Percentiles rank a stretch among this genome's conserved stretches.
Evolutionary conservation across 2,888 invertebrate species (phyloP).

Genomic region (Andrena haemorrhoa): DNA sequence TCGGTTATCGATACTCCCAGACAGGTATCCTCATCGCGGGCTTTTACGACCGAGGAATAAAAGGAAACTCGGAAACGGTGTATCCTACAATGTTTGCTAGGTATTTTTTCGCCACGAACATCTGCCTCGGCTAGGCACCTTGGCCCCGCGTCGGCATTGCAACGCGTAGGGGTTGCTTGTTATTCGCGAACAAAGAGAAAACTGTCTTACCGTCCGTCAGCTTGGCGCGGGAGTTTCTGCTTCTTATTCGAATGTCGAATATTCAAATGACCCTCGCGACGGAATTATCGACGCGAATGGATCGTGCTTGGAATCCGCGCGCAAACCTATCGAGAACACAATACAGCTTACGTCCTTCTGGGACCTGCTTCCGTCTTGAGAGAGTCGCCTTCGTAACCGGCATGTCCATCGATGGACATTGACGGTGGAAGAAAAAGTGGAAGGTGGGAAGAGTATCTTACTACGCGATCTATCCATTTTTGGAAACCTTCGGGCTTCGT

Average conservation of each 20-base stretch:
- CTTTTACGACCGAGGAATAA: conserved; percentile 61
- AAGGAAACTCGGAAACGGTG: conserved; percentile 42
- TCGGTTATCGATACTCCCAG: conserved; percentile 50
- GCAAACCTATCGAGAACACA: conserved; percentile 2
- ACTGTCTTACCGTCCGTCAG: neutral
- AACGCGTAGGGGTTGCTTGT: conserved; percentile 19
- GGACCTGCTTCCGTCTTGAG: conserved; percentile 2
- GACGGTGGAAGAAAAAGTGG: too few species aligned
- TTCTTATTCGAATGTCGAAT: conserved; percentile 75
- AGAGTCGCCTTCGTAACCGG: conserved; percentile 10
- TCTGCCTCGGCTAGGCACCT: conserved; percentile 44
- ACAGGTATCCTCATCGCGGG: conserved; percentile 45
- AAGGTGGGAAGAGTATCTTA: too few species aligned
- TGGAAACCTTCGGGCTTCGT: too few species aligned
- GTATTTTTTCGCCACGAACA: conserved; percentile 45
- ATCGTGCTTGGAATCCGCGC: conserved; percentile 71
- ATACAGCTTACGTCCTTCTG: conserved; percentile 17
- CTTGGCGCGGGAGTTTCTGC: conserved; percentile 42
- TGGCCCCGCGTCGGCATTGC: conserved; percentile 11
- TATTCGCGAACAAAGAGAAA: conserved; percentile 19
- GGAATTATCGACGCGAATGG: conserved; percentile 69
- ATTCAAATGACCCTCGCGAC: conserved; percentile 75
- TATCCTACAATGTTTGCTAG: conserved; percentile 46
- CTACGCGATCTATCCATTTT: too few species aligned
- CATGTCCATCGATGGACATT: neutral